Evolutionary conservation across 1,140 invertebrate species (phyloP).

Genomic region (Halesus radiatus): DNA sequence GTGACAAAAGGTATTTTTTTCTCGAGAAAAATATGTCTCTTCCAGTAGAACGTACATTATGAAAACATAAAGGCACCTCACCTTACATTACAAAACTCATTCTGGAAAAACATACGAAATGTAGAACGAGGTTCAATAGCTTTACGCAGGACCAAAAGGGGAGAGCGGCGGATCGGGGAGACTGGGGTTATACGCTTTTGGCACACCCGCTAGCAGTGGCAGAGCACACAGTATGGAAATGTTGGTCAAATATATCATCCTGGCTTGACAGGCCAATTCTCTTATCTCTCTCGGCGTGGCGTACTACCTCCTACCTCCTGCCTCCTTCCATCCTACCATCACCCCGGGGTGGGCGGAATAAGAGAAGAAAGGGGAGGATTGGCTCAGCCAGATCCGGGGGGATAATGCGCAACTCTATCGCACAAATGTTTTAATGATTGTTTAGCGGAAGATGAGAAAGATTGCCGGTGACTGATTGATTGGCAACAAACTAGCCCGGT

Average conservation of each 20-base stretch:
- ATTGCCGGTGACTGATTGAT: constrained; percentile 47
- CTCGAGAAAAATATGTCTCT: no score
- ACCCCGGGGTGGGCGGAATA: constrained; percentile 54
- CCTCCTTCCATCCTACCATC: background rate
- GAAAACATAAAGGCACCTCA: constrained; percentile 6
- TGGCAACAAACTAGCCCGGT: background rate
- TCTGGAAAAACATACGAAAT: constrained; percentile 20
- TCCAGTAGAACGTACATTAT: no score
- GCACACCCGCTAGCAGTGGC: constrained; percentile 53
- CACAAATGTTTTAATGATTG: constrained; percentile 58
- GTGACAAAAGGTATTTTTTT: no score
- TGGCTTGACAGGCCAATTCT: constrained; percentile 88
- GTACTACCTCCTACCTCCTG: constrained; percentile 57
- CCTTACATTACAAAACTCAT: constrained; percentile 16
- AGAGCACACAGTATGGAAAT: constrained; percentile 79
- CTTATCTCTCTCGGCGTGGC: constrained; percentile 78
- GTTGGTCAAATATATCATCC: constrained; percentile 90
- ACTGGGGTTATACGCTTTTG: constrained; percentile 55
- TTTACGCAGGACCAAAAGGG: constrained; percentile 21
- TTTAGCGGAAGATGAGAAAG: constrained; percentile 46
- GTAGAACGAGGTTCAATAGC: constrained; percentile 19
- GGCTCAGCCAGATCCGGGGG: constrained; percentile 32
- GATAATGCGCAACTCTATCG: constrained; percentile 51
- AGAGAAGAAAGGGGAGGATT: constrained; percentile 41
- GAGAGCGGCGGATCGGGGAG: constrained; percentile 6